Base-by-base conservation (phyloP, 2,113 vertebrate species). In the Camelus dromedarius region DNA sequence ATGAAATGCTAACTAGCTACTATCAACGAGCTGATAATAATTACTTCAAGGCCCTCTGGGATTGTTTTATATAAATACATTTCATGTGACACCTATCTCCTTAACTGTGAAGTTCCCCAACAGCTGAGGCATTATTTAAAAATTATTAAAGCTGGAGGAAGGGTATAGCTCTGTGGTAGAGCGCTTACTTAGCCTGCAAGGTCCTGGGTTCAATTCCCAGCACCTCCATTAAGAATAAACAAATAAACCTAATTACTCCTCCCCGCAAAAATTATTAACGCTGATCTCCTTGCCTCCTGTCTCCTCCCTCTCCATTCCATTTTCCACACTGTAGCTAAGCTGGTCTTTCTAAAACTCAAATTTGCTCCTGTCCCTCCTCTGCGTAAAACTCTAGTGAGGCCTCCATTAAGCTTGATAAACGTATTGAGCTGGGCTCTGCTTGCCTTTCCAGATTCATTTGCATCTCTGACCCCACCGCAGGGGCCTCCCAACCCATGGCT, bases 1-100 rank as follows among this genome's bases (percentile, higher is more conserved):
- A 91, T 76, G 28, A 77, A 79, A 88, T 95, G 81, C 50, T 87
- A 56, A 20, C 90, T 90, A 92, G 52, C 73, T 90, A 54, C 56
- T 80, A 62, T 14, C 60, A 76, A 52, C 16, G 70, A 50, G 11
- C 32, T 14, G 8, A 22, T 72, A 54, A 24, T 50, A 24, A 62
- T 79, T 72, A 88, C 76, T 84, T 95, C n/a, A 89, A 32, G 62
- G 46, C 8, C 32, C 13, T 70, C 38, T 66, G 82, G 67, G 20
- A 76, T 48, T 66, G 14, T 35, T 35, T 92, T 62, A 11, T 84
- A 0, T 4, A 20, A 28, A 3, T 66, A 20, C 60, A 77, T 91
- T 73, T 60, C 20, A 66, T 56, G 11, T 56, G 58, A 91, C 14
- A 19, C 9, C 28, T 54, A 56, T 32, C 5, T 97, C 67, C 30